Evolutionary conservation across 2,113 vertebrate species (phyloP).

Genomic region (Australoheros scitulus): DNA sequence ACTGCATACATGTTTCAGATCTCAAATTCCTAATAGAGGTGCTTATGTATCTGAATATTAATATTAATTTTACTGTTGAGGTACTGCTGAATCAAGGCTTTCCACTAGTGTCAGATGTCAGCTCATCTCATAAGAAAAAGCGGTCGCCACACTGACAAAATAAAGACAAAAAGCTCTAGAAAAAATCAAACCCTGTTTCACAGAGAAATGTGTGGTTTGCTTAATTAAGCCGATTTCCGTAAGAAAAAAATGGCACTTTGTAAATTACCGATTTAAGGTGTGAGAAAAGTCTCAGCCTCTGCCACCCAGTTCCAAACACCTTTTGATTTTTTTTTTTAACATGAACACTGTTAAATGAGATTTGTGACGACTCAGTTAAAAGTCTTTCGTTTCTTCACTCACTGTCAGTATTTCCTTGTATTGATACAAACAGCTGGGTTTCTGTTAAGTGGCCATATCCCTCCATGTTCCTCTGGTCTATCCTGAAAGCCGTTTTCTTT

Average conservation of each 20-base stretch:
- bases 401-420: neutral
- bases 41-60: neutral
- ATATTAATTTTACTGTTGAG: neutral
- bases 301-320: neutral
- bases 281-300: constrained; percentile 1
- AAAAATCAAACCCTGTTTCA: neutral
- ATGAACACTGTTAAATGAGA: neutral
- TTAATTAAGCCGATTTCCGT: neutral
- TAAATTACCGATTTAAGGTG: neutral
- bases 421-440: neutral
- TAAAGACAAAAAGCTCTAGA: neutral
- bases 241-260: neutral
- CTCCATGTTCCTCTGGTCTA: neutral
- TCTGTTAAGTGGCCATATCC: neutral
- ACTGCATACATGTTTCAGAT: neutral
- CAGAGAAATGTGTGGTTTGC: neutral
- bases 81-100: neutral
- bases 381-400: neutral
- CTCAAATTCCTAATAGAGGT: neutral
- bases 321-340: constrained; percentile 1
- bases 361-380: constrained; percentile 17
- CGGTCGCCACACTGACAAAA: neutral
- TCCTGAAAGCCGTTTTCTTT: constrained; percentile 46
- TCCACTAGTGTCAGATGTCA: neutral
- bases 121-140: neutral